Evolutionary conservation across 2,888 invertebrate species (phyloP), one percentile per base, ranked within the genome.

Genomic region (Diarsia brunnea): DNA sequence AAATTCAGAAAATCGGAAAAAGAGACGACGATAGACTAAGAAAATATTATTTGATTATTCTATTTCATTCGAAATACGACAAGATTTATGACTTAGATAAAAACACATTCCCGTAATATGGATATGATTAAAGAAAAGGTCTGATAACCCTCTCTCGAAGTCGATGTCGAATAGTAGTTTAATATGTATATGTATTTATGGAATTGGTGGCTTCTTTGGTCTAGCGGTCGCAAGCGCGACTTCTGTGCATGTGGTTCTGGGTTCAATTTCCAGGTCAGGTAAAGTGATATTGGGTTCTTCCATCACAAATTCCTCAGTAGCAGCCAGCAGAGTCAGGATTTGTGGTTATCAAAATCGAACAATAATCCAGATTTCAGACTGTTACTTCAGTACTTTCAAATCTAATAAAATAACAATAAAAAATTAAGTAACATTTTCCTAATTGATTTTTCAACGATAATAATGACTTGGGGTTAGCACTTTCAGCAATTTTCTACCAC

Each of bases 21-120:
- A 3, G 11, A 73, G 19, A 16, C 27, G 19, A 53, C 12, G 7
- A 21, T 8, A 68, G 8, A 14, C 43, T 55, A 14, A 45, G 45
- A n/a, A 19, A 55, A 3, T n/a, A 71, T 45, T 43, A 31, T 72
- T 55, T 19, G 45, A 71, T 55, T 69, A 27, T 43, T 27, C 27
- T 21, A 27, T 27, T 11, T 27, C 4, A 43, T 70, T 53, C 7
- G 27, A 69, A 69, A 51, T 51, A 51, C 43, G 24, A 21, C 21
- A 51, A 51, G 24, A 43, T 71, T 69, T 14, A 10, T 14, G 38
- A 43, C 16, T 43, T 24, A 43, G 4, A 14, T 27, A 47, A 27
- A 47, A 21, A 24, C 24, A 43, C 43, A 2, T 61, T 43, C 3
- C 4, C 11, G 4, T 3, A 2, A 19, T 16, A 21, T 31, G 0